Conservation (phyloP, 2,797 vertebrate species). For the Caiman crocodilus region DNA sequence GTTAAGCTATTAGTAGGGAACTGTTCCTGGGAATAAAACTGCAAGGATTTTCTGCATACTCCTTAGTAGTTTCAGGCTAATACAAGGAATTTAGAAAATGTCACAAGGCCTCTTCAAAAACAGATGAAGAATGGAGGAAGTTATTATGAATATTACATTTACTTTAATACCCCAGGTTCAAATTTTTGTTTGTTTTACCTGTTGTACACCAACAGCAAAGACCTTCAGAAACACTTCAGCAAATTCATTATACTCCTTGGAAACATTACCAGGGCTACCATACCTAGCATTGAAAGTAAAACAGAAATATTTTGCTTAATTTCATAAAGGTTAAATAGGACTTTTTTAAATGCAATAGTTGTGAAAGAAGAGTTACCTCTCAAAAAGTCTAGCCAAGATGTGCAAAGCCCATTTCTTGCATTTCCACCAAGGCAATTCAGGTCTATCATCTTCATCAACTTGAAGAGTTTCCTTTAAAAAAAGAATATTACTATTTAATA, state of each 20-base stretch:
- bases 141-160: not conserved
- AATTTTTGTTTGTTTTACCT: conserved; percentile 83
- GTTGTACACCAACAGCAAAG: conserved; percentile 95
- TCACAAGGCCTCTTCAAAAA: not conserved
- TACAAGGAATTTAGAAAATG: not conserved
- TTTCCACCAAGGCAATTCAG: conserved; percentile 99
- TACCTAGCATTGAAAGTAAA: conserved; percentile 86
- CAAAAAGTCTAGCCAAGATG: conserved; percentile 97
- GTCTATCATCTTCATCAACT: conserved; percentile 97
- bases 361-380: conserved; percentile 85
- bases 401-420: conserved; percentile 99
- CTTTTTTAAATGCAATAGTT: not conserved
- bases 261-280: conserved; percentile 98
- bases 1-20: not conserved
- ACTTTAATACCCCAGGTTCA: not conserved
- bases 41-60: not conserved
- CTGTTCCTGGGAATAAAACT: not conserved
- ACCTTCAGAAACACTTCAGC: conserved; percentile 99
- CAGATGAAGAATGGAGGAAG: not conserved
- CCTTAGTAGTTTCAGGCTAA: not conserved
- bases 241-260: conserved; percentile 99
- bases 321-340: not conserved
- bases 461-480: conserved; percentile 93
- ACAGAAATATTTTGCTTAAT: conserved; percentile 1
- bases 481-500: not conserved